Evolutionary conservation across 2,113 vertebrate genomes (phyloP).

Genomic region (Etia nguti): DNA sequence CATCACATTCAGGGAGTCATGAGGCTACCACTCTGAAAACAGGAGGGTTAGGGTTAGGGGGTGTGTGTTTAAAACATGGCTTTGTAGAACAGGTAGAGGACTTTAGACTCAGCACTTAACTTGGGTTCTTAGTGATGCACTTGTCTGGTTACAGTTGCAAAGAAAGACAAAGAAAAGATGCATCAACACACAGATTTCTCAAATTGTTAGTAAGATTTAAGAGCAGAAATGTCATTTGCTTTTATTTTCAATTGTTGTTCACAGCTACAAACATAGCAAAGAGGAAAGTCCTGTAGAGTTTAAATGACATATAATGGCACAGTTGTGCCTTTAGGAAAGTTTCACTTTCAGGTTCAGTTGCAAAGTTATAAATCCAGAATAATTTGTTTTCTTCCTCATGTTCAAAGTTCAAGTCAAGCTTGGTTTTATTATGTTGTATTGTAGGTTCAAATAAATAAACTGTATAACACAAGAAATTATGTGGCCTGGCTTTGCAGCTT

Average conservation of each 20-base stretch:
- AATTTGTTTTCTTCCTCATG: background rate
- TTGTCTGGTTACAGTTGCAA: background rate
- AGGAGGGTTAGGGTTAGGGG: background rate
- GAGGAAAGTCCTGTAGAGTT: background rate
- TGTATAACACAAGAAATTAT: background rate
- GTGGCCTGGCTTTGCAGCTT: background rate
- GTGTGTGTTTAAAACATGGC: background rate
- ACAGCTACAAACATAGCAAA: fast-evolving
- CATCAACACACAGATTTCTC: background rate
- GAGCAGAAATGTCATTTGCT: background rate
- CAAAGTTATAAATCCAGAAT: background rate
- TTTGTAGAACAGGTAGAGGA: background rate
- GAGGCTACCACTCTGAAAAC: background rate
- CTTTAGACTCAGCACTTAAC: background rate
- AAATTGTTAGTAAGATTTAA: background rate
- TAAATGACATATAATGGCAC: fast-evolving
- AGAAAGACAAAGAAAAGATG: background rate
- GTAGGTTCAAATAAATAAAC: background rate
- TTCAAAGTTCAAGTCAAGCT: background rate
- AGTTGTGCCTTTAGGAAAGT: background rate
- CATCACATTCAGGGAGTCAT: background rate
- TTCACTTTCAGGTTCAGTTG: background rate
- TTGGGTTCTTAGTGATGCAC: background rate
- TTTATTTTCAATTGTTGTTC: background rate
- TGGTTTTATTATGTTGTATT: background rate